Conservation (phyloP, 92 coral and sea anemone species). For the Virgularia gustaviana region DNA sequence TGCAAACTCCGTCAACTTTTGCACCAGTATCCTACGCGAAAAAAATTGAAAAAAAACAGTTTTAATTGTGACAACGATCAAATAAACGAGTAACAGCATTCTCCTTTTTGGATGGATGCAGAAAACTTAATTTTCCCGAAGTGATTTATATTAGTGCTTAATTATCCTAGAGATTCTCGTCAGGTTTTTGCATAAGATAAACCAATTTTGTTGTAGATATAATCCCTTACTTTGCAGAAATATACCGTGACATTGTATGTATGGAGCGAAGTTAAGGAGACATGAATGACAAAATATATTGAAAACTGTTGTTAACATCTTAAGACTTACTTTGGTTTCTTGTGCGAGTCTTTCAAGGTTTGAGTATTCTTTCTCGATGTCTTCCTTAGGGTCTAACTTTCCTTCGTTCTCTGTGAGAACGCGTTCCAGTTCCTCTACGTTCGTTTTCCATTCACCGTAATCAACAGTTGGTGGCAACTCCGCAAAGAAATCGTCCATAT, state of each 20-base stretch:
- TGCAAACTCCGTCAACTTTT: constrained; percentile 2
- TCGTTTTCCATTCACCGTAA: constrained; percentile 23
- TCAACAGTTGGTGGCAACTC: not conserved
- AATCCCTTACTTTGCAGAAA: too few species aligned
- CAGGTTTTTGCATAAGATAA: too few species aligned
- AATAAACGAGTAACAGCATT: too few species aligned
- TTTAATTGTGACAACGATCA: too few species aligned
- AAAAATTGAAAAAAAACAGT: not conserved
- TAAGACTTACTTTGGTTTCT: constrained; percentile 18
- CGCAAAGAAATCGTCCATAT: not conserved
- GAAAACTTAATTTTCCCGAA: too few species aligned
- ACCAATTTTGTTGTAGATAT: too few species aligned
- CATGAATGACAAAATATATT: too few species aligned
- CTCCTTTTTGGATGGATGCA: too few species aligned
- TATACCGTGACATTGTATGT: too few species aligned
- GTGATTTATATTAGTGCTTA: too few species aligned
- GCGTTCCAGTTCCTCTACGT: constrained; percentile 11
- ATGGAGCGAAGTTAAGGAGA: too few species aligned
- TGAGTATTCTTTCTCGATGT: constrained; percentile 28
- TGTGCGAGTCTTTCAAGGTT: constrained; percentile 28
- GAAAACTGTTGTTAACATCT: not conserved
- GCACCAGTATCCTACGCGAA: constrained; percentile 12
- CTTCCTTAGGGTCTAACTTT: constrained; percentile 20
- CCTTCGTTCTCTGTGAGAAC: constrained; percentile 17
- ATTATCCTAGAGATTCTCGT: too few species aligned